Evolutionary conservation across 2,888 invertebrate species (phyloP).

Genomic region (Chloroclystis v-ata): DNA sequence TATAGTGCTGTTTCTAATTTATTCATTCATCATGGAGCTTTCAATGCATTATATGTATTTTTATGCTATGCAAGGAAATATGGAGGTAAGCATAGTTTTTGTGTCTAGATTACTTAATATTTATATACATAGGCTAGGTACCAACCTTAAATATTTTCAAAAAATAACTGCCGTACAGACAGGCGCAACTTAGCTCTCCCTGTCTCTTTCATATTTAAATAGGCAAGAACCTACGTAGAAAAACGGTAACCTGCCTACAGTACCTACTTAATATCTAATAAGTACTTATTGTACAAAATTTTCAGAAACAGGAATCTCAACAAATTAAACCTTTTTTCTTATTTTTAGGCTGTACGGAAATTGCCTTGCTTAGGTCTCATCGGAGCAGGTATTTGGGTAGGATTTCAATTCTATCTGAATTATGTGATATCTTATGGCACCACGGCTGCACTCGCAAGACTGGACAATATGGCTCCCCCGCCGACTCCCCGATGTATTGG

Average conservation of each 20-base stretch:
- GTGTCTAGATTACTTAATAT: neutral
- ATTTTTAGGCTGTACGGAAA: conserved; percentile 76
- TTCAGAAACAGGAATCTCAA: too few species aligned
- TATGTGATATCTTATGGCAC: conserved; percentile 94
- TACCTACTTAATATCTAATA: too few species aligned
- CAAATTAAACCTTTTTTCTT: conserved; percentile 3
- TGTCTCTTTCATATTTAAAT: too few species aligned
- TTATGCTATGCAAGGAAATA: conserved; percentile 84
- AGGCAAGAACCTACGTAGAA: too few species aligned
- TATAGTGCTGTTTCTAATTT: conserved; percentile 79
- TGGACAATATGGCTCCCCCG: conserved; percentile 84
- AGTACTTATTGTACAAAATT: too few species aligned
- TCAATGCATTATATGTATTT: conserved; percentile 89
- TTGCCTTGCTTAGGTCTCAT: conserved; percentile 86
- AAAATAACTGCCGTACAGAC: too few species aligned
- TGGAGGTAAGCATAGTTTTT: conserved; percentile 64
- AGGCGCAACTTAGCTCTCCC: too few species aligned
- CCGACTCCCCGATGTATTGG: conserved; percentile 92
- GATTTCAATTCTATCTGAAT: conserved; percentile 94
- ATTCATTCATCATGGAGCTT: conserved; percentile 84
- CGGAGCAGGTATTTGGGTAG: conserved; percentile 92
- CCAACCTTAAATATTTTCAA: too few species aligned
- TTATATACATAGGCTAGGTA: too few species aligned
- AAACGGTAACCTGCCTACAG: too few species aligned
- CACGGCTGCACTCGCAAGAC: conserved; percentile 83